A percentile compares a stretch with the other conserved stretches of the same genome.
Evolutionary conservation across 2,888 invertebrate species (phyloP).

Genomic region (Periphyllus acericola): DNA sequence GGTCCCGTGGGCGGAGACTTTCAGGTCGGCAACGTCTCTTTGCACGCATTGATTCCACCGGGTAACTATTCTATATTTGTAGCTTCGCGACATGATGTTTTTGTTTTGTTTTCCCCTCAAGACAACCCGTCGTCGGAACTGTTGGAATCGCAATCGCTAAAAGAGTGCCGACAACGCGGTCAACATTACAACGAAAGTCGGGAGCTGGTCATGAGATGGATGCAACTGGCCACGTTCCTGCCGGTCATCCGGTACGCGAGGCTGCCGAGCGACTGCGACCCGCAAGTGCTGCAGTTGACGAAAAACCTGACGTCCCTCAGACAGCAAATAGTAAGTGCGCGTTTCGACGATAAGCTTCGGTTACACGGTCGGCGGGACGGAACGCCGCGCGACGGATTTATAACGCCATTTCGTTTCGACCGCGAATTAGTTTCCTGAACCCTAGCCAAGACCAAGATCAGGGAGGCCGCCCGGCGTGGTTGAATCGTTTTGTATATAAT

Average conservation of each 20-base stretch:
- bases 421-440: neutral
- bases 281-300: constrained; percentile 80
- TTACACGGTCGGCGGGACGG: neutral
- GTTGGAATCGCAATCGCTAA: constrained; percentile 32
- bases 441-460: neutral
- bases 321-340: constrained; percentile 74
- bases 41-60: constrained; percentile 23
- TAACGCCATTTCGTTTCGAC: neutral
- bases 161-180: constrained; percentile 69
- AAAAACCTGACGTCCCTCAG: constrained; percentile 79
- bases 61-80: neutral
- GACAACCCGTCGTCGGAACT: constrained; percentile 33
- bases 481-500: neutral
- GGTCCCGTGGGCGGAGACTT: constrained; percentile 94
- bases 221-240: constrained; percentile 88
- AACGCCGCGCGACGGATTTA: neutral
- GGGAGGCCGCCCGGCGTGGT: neutral
- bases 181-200: constrained; percentile 68
- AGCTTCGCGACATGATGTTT: neutral
- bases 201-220: constrained; percentile 89
- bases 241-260: constrained; percentile 93
- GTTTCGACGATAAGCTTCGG: neutral
- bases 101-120: neutral
- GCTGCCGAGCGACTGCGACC: constrained; percentile 87
- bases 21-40: constrained; percentile 71